phyloP scores from a whole-genome alignment of 2,113 vertebrate genomes.

The Python bivittatus region DNA sequence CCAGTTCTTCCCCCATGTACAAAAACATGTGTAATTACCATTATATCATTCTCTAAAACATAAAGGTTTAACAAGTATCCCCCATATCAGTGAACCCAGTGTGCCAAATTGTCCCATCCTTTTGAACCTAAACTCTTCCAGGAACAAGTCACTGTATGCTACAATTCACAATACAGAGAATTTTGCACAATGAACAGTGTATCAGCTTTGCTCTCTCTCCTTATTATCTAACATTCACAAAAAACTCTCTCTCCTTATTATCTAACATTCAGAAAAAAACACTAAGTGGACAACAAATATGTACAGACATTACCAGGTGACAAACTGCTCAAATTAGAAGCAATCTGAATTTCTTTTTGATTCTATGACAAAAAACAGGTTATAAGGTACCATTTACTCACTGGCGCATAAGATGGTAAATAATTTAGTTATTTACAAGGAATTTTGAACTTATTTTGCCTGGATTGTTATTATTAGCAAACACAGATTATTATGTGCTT shows the following conservation, averaged over 20 bases:
- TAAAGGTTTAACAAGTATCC: background rate
- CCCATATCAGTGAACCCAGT: background rate
- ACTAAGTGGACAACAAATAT: background rate
- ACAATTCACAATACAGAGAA: background rate
- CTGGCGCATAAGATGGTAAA: background rate
- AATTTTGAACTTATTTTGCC: background rate
- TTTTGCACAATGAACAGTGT: background rate
- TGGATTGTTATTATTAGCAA: background rate
- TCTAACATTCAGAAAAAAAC: background rate
- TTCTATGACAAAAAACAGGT: background rate
- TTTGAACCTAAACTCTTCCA: background rate
- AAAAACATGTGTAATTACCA: conserved; percentile 4
- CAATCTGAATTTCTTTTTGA: background rate
- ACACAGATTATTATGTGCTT: background rate
- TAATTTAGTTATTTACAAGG: background rate
- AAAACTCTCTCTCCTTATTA: background rate
- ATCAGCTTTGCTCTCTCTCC: background rate
- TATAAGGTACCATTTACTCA: background rate
- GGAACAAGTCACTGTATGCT: background rate
- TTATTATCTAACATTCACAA: background rate
- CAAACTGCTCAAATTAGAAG: background rate
- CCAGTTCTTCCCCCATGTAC: background rate
- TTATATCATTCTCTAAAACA: background rate
- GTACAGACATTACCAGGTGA: background rate
- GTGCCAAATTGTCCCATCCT: background rate